phyloP scores from a whole-genome alignment of 2,113 vertebrate species.

The Cynoglossus semilaevis region DNA sequence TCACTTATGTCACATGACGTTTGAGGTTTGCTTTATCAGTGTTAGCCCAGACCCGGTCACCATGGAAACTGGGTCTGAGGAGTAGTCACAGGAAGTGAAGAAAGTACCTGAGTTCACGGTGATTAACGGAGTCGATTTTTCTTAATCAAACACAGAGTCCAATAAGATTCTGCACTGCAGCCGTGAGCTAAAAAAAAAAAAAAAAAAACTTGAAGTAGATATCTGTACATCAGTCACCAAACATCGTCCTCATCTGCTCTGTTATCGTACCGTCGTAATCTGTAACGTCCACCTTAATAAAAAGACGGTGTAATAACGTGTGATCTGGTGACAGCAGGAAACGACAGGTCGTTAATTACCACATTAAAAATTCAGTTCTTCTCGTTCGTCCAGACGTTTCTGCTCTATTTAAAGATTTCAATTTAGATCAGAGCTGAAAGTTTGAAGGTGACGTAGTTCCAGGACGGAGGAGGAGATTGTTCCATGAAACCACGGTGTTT shows the following conservation, averaged over 20 bases:
- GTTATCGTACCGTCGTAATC: slow-evolving; percentile 3
- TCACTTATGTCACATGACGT: slow-evolving; percentile 22
- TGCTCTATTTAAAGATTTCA: slow-evolving; percentile 15
- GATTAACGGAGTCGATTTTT: slow-evolving; percentile 31
- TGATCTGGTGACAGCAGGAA: slow-evolving; percentile 25
- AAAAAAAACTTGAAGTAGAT: too few species aligned
- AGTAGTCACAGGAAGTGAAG: slow-evolving; percentile 38
- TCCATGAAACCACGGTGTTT: too few species aligned
- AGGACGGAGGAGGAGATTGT: too few species aligned
- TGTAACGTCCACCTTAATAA: slow-evolving; percentile 13
- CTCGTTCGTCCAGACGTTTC: slow-evolving; percentile 1
- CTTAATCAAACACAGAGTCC: slow-evolving; percentile 8
- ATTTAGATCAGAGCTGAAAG: not conserved
- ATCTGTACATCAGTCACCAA: slow-evolving; percentile 9
- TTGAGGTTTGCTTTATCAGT: slow-evolving; percentile 55
- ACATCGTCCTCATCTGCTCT: slow-evolving; percentile 7
- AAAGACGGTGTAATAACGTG: slow-evolving; percentile 17
- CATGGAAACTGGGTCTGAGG: slow-evolving; percentile 64
- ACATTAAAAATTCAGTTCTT: slow-evolving; percentile 38
- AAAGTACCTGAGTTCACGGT: slow-evolving; percentile 35
- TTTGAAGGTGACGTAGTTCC: not conserved
- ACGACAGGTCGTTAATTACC: slow-evolving; percentile 32
- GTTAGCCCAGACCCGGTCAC: slow-evolving; percentile 59
- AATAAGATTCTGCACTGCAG: slow-evolving; percentile 8
- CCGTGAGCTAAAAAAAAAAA: too few species aligned